Percentiles rank a stretch among this genome's conserved stretches.
Evolutionary conservation across 2,888 invertebrate genomes (phyloP).

Genomic region (Thecocarcelia acutangulata): DNA sequence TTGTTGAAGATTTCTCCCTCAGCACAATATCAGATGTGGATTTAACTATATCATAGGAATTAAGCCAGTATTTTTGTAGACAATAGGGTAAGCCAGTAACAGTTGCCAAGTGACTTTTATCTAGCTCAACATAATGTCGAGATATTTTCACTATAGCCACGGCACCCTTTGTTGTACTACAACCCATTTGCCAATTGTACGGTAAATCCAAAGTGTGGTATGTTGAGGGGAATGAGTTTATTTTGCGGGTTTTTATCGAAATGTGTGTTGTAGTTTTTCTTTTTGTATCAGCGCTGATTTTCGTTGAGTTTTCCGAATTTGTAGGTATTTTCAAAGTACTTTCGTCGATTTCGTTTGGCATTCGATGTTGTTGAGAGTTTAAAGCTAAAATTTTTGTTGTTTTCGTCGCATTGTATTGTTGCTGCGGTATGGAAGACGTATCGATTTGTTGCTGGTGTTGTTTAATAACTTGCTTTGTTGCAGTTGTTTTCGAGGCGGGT

Average conservation of each 20-base stretch:
- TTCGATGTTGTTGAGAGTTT: slow-evolving; percentile 20
- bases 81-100: slow-evolving; percentile 74
- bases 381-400: slow-evolving; percentile 20
- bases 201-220: slow-evolving; percentile 40
- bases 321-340: slow-evolving; percentile 13
- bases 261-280: slow-evolving; percentile 39
- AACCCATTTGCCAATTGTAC: slow-evolving; percentile 51
- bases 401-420: slow-evolving; percentile 30
- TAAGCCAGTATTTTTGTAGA: slow-evolving; percentile 78
- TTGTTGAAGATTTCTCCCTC: slow-evolving; percentile 43
- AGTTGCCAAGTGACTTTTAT: slow-evolving; percentile 63
- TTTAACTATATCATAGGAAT: slow-evolving; percentile 70
- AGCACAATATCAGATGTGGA: slow-evolving; percentile 12
- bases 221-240: slow-evolving; percentile 47
- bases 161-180: slow-evolving; percentile 65
- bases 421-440: slow-evolving; percentile 68
- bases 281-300: slow-evolving; percentile 12
- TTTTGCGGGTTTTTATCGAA: slow-evolving; percentile 66
- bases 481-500: slow-evolving; percentile 49
- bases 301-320: slow-evolving; percentile 27
- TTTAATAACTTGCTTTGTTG: slow-evolving; percentile 47
- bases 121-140: slow-evolving; percentile 60
- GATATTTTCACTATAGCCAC: slow-evolving; percentile 68
- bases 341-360: slow-evolving; percentile 17
- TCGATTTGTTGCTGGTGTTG: slow-evolving; percentile 52